These are phyloP conservation scores for Mesocricetus auratus DNA, from an alignment of 2,113 vertebrate species.

Conservation along the genomic window DNA sequence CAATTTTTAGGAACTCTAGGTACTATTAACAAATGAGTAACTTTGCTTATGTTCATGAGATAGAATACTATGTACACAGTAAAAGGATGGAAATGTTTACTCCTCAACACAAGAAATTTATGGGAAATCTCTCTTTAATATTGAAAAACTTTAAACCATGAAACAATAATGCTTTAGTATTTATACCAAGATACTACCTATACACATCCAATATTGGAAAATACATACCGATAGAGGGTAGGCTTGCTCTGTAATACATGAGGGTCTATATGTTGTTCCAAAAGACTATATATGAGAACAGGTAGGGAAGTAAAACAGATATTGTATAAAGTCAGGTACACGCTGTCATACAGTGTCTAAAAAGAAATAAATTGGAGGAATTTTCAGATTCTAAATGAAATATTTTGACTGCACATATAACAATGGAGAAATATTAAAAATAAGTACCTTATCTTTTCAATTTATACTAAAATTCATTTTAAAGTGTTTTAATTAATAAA, in stretches of 20 bases:
- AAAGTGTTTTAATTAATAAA: slow-evolving; percentile 50
- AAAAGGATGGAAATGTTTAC: not conserved
- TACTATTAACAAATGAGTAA: slow-evolving; percentile 35
- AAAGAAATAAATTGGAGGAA: slow-evolving; percentile 83
- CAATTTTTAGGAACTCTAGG: slow-evolving; percentile 36
- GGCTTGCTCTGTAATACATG: slow-evolving; percentile 96
- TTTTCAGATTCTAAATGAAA: slow-evolving; percentile 51
- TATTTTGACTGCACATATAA: slow-evolving; percentile 9
- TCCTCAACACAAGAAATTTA: slow-evolving; percentile 54
- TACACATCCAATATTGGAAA: not conserved
- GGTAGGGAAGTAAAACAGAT: slow-evolving; percentile 99
- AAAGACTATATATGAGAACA: slow-evolving; percentile 98
- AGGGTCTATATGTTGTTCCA: slow-evolving; percentile 98
- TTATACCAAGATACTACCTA: not conserved
- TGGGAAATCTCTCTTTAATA: not conserved
- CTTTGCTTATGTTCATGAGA: slow-evolving; percentile 2
- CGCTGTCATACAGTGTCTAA: slow-evolving; percentile 99
- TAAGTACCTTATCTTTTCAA: slow-evolving; percentile 24
- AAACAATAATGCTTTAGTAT: not conserved
- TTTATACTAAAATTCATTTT: slow-evolving; percentile 30
- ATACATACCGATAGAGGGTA: slow-evolving; percentile 93
- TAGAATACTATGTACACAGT: not conserved
- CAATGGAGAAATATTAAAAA: slow-evolving; percentile 34
- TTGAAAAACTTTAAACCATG: slow-evolving; percentile 34
- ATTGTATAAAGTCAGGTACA: slow-evolving; percentile 99